Percentiles rank a stretch among this genome's conserved stretches.
Evolutionary conservation across 2,797 vertebrate genomes (phyloP).

Genomic region (Mormyrus proboscirostris): DNA sequence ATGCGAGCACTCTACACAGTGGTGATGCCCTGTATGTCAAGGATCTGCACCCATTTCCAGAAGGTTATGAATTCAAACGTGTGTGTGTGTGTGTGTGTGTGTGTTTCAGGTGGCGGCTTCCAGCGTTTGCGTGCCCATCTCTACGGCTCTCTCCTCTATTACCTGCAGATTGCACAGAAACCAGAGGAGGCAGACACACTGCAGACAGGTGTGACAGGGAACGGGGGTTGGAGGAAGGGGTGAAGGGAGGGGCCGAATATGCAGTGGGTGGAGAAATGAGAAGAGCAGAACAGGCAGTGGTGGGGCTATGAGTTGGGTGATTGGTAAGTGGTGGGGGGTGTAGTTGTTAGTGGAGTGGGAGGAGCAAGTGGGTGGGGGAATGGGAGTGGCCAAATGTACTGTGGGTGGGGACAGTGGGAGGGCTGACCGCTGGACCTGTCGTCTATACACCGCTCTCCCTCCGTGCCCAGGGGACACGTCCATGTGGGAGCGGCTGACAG

Average conservation of each 20-base stretch:
- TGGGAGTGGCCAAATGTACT: background rate
- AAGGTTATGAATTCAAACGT: background rate
- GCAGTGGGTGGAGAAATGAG: background rate
- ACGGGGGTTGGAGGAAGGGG: background rate
- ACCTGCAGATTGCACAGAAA: conserved; percentile 93
- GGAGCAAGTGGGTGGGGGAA: background rate
- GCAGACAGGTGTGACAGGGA: conserved; percentile 71
- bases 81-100: conserved; percentile 19
- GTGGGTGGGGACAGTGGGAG: background rate
- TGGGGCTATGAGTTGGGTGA: background rate
- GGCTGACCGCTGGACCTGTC: background rate
- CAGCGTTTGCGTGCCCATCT: conserved; percentile 90
- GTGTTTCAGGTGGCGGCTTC: conserved; percentile 80
- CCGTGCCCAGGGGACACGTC: conserved; percentile 66
- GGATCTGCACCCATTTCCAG: background rate
- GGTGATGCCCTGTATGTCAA: background rate
- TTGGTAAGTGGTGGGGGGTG: background rate
- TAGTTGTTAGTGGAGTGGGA: background rate
- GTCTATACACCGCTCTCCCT: background rate
- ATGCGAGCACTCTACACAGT: background rate
- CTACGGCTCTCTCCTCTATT: conserved; percentile 91
- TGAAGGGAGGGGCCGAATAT: background rate
- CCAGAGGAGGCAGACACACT: conserved; percentile 94
- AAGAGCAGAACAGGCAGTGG: background rate
- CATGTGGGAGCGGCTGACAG: conserved; percentile 95